Evolutionary conservation across 2,888 invertebrate genomes (phyloP), one percentile per base, ranked within the genome.

Genomic region (Allacma fusca): DNA sequence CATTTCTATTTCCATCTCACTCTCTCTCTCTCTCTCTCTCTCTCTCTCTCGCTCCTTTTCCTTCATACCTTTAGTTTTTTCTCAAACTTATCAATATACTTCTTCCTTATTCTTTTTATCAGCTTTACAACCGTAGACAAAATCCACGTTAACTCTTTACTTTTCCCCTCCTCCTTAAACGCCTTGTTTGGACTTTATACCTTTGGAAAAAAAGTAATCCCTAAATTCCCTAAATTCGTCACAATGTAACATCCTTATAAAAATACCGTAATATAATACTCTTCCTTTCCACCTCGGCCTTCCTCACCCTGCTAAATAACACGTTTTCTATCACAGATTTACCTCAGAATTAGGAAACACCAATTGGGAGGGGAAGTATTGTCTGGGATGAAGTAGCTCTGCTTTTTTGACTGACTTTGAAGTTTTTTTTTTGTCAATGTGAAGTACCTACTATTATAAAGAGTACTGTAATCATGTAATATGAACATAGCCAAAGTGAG

Each of bases 151-250:
- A 62, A 29, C 59, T 72, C 72, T 28, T 23, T 57, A 57, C 73
- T 65, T 62, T 74, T 28, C 23, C 57, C 50, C 57, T n/a, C 62
- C 34, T 34, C 59, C 50, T 16, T 71, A 24, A 62, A 62, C 62
- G 2, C 24, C 62, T 24, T 24, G 62, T 62, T 62, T 62, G n/a
- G 19, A 44, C 57, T 57, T 21, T 71, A 28, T 16, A 12, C 24
- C 21, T 28, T 2, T 34, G 21, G n/a, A 69, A 4, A 69, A 69
- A 40, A 57, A 9, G 19, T 72, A 72, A 72, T 72, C 72, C 57
- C 59, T 72, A 59, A 72, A 72, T 59, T 28, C 34, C 59, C 28
- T 26, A 72, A 72, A 19, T 72, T 72, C 57, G 59, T 72, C 50
- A 59, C 29, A 71, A 50, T 71, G 29, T 29, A 57, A 62, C 62